These are phyloP conservation scores for Listronotus oregonensis DNA, from an alignment of 1,140 invertebrate genomes.

Conservation along the genomic window DNA sequence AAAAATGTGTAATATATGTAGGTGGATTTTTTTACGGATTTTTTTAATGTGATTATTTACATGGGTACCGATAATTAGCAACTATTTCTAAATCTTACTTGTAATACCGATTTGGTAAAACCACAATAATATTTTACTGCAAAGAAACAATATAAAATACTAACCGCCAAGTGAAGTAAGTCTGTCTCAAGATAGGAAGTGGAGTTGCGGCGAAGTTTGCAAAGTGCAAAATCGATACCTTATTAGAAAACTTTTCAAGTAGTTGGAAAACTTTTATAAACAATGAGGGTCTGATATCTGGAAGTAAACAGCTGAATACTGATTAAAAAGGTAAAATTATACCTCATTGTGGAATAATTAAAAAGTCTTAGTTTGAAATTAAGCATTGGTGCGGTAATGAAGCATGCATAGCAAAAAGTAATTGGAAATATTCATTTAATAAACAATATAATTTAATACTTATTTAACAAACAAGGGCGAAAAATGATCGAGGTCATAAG, in stretches of 20 bases:
- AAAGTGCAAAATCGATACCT: conserved; percentile 50
- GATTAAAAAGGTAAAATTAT: conserved; percentile 38
- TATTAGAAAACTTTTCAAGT: conserved; percentile 49
- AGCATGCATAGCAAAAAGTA: too few relatives aligned
- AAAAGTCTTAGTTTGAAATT: not conserved
- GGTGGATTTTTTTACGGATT: too few relatives aligned
- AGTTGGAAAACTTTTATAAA: conserved; percentile 53
- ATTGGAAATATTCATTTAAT: too few relatives aligned
- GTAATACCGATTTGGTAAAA: too few relatives aligned
- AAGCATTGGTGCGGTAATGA: not conserved
- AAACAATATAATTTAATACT: too few relatives aligned
- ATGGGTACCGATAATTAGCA: too few relatives aligned
- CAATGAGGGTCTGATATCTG: conserved; percentile 50
- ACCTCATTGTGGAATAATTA: conserved; percentile 19
- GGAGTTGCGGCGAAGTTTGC: conserved; percentile 33
- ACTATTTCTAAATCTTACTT: not conserved
- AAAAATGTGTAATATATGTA: too few relatives aligned
- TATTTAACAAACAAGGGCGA: too few relatives aligned
- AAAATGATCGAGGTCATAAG: too few relatives aligned
- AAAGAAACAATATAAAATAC: conserved; percentile 41
- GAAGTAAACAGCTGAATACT: conserved; percentile 51
- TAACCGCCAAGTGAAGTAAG: conserved; percentile 32
- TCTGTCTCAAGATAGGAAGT: conserved; percentile 35
- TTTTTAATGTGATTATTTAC: too few relatives aligned
- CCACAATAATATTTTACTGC: conserved; percentile 36